phyloP scores from a whole-genome alignment of 2,888 invertebrate species.

The Polia nebulosa region DNA sequence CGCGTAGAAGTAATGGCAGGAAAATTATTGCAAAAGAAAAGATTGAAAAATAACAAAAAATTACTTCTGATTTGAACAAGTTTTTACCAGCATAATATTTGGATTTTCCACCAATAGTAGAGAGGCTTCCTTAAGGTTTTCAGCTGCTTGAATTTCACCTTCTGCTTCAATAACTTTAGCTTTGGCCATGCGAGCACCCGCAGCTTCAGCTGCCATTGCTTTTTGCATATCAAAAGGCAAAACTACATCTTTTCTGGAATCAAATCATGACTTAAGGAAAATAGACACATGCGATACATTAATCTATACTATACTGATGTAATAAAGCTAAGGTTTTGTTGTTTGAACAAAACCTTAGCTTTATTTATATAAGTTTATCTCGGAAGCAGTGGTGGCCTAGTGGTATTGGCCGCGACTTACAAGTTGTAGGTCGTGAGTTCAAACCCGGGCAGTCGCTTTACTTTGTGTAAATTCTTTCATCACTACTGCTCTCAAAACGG shows the following conservation, averaged over 20 bases:
- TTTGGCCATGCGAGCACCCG: conserved; percentile 79
- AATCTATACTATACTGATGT: neutral
- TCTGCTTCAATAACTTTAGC: conserved; percentile 81
- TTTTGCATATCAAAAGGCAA: conserved; percentile 79
- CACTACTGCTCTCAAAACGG: too few relatives aligned
- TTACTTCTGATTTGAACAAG: neutral
- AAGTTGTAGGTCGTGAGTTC: too few relatives aligned
- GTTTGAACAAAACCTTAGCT: too few relatives aligned
- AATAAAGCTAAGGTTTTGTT: neutral
- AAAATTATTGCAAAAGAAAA: too few relatives aligned
- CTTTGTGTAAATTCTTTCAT: too few relatives aligned
- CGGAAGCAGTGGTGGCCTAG: too few relatives aligned
- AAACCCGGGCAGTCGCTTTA: too few relatives aligned
- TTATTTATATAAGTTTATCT: too few relatives aligned
- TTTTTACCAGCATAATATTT: conserved; percentile 75
- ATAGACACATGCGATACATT: too few relatives aligned
- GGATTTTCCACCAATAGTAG: conserved; percentile 76
- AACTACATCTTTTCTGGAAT: conserved; percentile 77
- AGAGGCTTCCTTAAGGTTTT: conserved; percentile 77
- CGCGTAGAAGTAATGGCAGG: neutral
- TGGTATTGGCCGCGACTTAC: too few relatives aligned
- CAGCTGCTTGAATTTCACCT: conserved; percentile 81
- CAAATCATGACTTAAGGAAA: neutral
- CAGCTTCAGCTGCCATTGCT: conserved; percentile 83
- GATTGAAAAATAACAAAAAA: neutral